Percentiles rank a stretch among this genome's conserved stretches.
Conservation (phyloP, 2,888 invertebrate genomes). For the Silvanus unidentatus region DNA sequence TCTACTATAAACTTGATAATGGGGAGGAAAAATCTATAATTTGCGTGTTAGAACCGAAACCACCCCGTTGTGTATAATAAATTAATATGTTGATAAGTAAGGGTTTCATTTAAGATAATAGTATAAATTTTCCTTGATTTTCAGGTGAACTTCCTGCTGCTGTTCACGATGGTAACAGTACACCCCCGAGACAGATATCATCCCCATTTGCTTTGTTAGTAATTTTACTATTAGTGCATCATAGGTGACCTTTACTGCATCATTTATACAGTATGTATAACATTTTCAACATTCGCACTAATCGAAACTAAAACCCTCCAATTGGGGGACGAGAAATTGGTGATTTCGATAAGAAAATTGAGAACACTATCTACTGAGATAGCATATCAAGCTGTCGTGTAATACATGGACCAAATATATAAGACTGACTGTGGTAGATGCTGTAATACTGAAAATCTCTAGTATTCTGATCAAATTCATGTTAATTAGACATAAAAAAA, state of each 20-base stretch:
- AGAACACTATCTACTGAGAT: slow-evolving; percentile 10
- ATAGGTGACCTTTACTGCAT: slow-evolving; percentile 7
- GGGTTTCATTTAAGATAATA: no score
- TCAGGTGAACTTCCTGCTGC: slow-evolving; percentile 40
- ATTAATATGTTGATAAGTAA: no score
- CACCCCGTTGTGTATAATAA: no score
- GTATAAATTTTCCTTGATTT: background rate
- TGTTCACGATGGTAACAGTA: slow-evolving; percentile 34
- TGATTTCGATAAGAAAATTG: background rate
- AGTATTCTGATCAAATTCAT: no score
- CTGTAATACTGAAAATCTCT: no score
- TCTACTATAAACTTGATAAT: no score
- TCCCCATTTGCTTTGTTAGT: background rate
- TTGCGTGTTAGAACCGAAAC: no score
- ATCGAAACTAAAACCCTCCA: no score
- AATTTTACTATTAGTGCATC: background rate
- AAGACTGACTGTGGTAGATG: slow-evolving; percentile 12
- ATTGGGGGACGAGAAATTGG: no score
- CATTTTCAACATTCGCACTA: no score
- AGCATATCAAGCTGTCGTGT: slow-evolving; percentile 19
- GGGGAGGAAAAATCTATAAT: no score
- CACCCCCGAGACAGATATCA: slow-evolving; percentile 13
- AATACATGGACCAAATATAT: slow-evolving; percentile 17
- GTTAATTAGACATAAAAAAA: no score
- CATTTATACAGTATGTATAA: slow-evolving; percentile 1